These are phyloP conservation scores for Henricia sp. DNA, from an alignment of 53 echinoderm and acorn worm species.

Conservation along the genomic window DNA sequence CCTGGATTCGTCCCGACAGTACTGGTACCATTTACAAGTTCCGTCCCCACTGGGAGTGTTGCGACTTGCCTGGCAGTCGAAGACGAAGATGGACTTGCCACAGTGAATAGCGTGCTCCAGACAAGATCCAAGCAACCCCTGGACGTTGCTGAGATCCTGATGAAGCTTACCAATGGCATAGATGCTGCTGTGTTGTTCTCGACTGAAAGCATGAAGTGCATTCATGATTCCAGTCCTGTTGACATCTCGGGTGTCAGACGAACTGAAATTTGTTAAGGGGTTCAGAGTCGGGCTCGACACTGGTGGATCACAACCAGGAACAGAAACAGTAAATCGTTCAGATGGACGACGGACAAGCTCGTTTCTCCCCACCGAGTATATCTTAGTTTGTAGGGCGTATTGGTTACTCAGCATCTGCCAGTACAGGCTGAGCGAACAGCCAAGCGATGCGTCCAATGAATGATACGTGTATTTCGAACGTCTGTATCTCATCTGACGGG, in stretches of 20 bases:
- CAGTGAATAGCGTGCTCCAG: conserved; percentile 22
- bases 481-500: conserved; percentile 6
- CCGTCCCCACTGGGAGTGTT: background rate
- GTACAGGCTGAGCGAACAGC: conserved; percentile 22
- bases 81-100: conserved; percentile 40
- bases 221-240: no score
- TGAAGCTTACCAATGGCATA: conserved; percentile 33
- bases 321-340: background rate
- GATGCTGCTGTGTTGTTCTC: conserved; percentile 11
- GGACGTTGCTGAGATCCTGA: background rate
- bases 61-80: conserved; percentile 14
- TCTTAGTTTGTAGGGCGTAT: conserved; percentile 35
- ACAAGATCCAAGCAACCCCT: conserved; percentile 19
- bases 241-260: no score
- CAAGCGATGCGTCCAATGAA: conserved; percentile 20
- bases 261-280: no score
- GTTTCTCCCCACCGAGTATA: conserved; percentile 9
- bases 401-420: conserved; percentile 58
- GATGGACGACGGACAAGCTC: background rate
- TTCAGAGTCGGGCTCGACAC: background rate
- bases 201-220: background rate
- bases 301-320: background rate
- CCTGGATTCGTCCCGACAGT: background rate
- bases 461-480: conserved; percentile 30
- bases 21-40: conserved; percentile 21